phyloP scores from a whole-genome alignment of 1,140 invertebrate species.

The Tigriopus japonicus region DNA sequence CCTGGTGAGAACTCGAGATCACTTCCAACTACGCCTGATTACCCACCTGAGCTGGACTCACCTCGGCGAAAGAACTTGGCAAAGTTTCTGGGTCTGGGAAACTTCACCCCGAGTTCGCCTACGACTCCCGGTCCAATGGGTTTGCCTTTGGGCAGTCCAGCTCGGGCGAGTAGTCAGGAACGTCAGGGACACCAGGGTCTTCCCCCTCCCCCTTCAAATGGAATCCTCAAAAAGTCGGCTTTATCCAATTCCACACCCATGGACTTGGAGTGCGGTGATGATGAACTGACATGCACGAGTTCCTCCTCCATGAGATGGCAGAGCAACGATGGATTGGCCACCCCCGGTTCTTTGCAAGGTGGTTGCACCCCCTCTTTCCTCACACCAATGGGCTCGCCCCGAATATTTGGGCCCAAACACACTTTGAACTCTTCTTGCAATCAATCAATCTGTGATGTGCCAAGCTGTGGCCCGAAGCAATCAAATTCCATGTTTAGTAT shows the following conservation, averaged over 20 bases:
- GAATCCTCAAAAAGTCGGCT: not conserved
- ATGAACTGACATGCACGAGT: not conserved
- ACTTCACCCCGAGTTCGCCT: not conserved
- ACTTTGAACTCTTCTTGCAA: not conserved
- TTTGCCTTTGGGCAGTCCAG: not conserved
- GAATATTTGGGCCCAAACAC: not conserved
- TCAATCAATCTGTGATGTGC: not conserved
- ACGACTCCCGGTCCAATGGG: not conserved
- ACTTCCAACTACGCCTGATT: not conserved
- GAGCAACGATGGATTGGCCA: not conserved
- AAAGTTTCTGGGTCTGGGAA: not conserved
- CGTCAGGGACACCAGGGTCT: not conserved
- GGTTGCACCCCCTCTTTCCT: not conserved
- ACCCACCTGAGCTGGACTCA: not conserved
- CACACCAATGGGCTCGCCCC: not conserved
- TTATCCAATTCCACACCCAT: slow-evolving; percentile 2
- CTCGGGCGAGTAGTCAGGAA: not conserved
- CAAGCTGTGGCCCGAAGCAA: not conserved
- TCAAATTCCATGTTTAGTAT: not conserved
- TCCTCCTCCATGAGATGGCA: not conserved
- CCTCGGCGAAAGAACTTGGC: not conserved
- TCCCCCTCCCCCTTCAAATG: not conserved
- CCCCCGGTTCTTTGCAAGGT: not conserved
- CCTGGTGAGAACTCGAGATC: not conserved
- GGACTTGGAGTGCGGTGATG: not conserved